Percentiles rank a stretch among this genome's conserved stretches.
phyloP scores from a whole-genome alignment of 2,797 vertebrate species.

The Poeciliopsis paucimaculata region DNA sequence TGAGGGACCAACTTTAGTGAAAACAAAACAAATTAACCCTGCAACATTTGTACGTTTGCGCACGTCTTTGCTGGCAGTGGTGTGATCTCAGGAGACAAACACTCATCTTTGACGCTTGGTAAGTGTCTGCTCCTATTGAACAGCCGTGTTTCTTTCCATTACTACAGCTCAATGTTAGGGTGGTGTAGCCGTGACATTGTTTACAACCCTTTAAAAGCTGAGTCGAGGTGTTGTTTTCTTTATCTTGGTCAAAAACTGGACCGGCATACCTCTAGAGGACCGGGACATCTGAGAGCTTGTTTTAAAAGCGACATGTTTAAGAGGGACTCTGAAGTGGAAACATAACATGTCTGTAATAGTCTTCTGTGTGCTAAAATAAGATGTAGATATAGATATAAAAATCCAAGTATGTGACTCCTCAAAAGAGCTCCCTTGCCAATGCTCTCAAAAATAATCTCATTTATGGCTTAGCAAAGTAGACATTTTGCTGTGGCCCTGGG shows the following conservation, averaged over 20 bases:
- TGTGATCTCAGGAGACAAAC: background rate
- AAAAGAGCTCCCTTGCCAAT: background rate
- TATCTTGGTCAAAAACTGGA: background rate
- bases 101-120: background rate
- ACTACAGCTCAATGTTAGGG: background rate
- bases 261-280: no score
- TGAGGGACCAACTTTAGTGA: background rate
- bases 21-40: background rate
- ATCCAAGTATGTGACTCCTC: background rate
- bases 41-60: background rate
- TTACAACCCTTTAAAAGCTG: background rate
- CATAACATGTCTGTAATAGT: background rate
- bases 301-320: background rate
- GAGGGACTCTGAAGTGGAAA: background rate
- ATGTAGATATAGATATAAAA: background rate
- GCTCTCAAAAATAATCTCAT: conserved; percentile 38
- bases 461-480: conserved; percentile 53
- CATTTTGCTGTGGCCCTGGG: conserved; percentile 45
- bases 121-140: background rate
- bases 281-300: no score
- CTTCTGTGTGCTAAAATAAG: background rate
- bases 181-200: background rate
- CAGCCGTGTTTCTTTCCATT: background rate
- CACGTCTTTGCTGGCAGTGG: no score
- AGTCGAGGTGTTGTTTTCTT: background rate